phyloP scores from a whole-genome alignment of 2,113 vertebrate species.

The Capreolus pygargus region DNA sequence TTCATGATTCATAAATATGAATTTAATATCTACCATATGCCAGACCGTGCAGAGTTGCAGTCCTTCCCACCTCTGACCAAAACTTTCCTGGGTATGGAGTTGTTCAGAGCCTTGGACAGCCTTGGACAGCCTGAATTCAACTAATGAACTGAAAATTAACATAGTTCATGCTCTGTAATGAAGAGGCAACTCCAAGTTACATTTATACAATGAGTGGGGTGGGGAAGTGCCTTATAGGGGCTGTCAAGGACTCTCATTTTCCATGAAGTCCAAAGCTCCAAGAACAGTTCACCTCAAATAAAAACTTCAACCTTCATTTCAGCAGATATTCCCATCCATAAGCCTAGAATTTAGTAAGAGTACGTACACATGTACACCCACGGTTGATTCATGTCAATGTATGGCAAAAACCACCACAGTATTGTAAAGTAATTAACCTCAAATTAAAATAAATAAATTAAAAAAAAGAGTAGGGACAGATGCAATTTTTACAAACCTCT shows the following conservation, averaged over 20 bases:
- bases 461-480: background rate
- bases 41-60: background rate
- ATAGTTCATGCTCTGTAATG: background rate
- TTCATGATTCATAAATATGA: background rate
- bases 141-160: background rate
- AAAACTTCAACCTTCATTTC: background rate
- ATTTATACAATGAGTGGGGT: background rate
- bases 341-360: background rate
- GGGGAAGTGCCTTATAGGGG: background rate
- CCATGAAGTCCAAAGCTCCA: background rate
- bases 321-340: background rate
- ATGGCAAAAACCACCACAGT: background rate
- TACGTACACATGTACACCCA: background rate
- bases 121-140: fast-evolving
- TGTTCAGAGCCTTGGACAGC: background rate
- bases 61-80: background rate
- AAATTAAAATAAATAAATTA: background rate
- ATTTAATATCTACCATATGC: background rate
- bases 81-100: background rate
- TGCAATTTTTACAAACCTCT: background rate
- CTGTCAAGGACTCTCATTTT: background rate
- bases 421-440: background rate
- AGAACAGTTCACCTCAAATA: background rate
- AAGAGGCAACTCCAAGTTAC: background rate
- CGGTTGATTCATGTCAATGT: background rate